phyloP scores from a whole-genome alignment of 2,113 vertebrate genomes.

The Callipepla squamata region DNA sequence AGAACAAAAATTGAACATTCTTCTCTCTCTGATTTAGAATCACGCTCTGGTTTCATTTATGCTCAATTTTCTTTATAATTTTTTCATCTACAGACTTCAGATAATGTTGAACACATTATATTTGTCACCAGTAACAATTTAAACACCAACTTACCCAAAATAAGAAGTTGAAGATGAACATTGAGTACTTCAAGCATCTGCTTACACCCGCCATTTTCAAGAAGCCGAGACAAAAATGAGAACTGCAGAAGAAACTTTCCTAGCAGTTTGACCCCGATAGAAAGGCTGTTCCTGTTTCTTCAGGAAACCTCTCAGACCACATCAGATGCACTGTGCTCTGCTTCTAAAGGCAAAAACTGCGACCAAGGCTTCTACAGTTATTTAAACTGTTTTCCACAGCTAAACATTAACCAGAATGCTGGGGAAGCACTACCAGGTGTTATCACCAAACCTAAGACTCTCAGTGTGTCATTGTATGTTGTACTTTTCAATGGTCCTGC shows the following conservation, averaged over 20 bases:
- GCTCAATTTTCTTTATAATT: conserved; percentile 41
- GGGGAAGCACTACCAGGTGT: conserved; percentile 39
- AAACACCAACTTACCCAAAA: conserved; percentile 88
- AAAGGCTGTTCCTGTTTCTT: not conserved
- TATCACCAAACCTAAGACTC: conserved; percentile 44
- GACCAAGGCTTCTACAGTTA: not conserved
- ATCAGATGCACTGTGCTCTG: not conserved
- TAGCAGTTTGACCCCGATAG: not conserved
- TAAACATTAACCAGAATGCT: conserved; percentile 77
- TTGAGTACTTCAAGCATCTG: conserved; percentile 84
- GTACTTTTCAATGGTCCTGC: not conserved
- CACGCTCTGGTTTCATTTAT: conserved; percentile 21
- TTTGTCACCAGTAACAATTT: conserved; percentile 45
- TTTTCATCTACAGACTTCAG: conserved; percentile 17
- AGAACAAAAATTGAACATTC: conserved; percentile 18
- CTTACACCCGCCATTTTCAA: conserved; percentile 86
- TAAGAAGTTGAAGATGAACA: conserved; percentile 92
- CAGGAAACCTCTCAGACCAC: conserved; percentile 2
- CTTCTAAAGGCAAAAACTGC: conserved; percentile 34
- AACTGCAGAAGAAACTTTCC: not conserved
- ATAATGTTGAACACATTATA: conserved; percentile 36
- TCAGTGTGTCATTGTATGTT: not conserved
- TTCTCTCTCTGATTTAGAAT: not conserved
- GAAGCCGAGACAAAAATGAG: not conserved
- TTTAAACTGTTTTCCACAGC: conserved; percentile 23